Base-by-base conservation (phyloP, 92 coral and sea anemone species). In the Siderastrea radians region DNA sequence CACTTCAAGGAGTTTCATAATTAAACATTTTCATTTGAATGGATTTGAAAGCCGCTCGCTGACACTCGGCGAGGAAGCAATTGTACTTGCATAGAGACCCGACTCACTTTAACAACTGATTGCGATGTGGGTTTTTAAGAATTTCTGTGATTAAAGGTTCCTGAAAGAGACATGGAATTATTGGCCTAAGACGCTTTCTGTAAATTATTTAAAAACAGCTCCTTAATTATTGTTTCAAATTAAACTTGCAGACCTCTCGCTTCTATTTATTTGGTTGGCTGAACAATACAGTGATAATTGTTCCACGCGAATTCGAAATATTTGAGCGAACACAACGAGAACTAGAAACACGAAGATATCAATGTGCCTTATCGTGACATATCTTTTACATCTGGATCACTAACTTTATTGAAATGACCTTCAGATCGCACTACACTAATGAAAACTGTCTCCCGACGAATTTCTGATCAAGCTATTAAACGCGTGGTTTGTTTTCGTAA, bases 191-290 rank as follows among this genome's bases (percentile, higher is more conserved):
- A 53, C 57, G 57, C 57, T 6, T 1, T 2, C 66, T 16, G 66
- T 16, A 15, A 63, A 79, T 79, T 26, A n/a, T 50, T 79, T 79
- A 50, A 46, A 79, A 62, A 64, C 59, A 47, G 17, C 72, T 47
- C 2, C 7, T 49, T 79, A 49, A 49, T 49, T 49, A 49, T 51
- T 17, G n/a, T 79, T 77, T 17, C 59, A 52, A 79, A 79, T 79
- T 79, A 79, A 49, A 62, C 66, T 62, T 79, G 83, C 57, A 50
- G 72, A 49, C 17, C 10, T 60, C 8, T 49, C 26, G 55, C 19
- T 2, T 50, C 19, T 49, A 47, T 48, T 61, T 62, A 48, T 14
- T 62, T 64, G 83, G 59, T 17, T 49, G 46, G 48, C 69, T 62
- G 72, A 48, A 62, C 83, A 49, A 68, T 43, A 13, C 51, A 26